A percentile compares a stretch with the other conserved stretches of the same genome.
Conservation (phyloP, 1,140 invertebrate species). For the Drosophila paulistorum region DNA sequence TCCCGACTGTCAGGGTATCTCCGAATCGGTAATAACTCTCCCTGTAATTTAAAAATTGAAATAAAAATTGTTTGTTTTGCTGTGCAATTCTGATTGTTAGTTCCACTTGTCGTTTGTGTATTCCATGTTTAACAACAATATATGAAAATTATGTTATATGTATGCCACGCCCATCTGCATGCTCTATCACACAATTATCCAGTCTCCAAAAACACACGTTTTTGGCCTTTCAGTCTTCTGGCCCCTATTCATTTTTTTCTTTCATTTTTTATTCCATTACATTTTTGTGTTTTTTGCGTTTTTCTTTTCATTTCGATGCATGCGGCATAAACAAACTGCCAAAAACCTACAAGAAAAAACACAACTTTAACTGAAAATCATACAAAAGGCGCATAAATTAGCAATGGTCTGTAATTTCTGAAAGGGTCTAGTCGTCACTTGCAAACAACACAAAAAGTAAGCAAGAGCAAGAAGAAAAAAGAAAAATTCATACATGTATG, state of each 20-base stretch:
- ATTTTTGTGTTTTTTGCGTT: not conserved
- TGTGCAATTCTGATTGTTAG: not conserved
- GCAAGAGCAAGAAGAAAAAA: conserved; percentile 6
- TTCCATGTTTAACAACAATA: conserved; percentile 51
- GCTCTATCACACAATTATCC: conserved; percentile 48
- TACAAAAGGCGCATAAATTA: conserved; percentile 80
- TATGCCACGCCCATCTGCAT: conserved; percentile 58
- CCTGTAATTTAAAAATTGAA: too few species aligned
- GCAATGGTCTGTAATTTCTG: conserved; percentile 78
- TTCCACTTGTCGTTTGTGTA: not conserved
- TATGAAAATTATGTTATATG: conserved; percentile 48
- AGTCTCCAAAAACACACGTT: not conserved
- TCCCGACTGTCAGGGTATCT: too few species aligned
- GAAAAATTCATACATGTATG: conserved; percentile 24
- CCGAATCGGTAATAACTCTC: too few species aligned
- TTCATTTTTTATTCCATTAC: not conserved
- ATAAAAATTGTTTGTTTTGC: not conserved
- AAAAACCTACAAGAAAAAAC: conserved; percentile 34
- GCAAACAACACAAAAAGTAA: conserved; percentile 26
- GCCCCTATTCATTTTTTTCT: not conserved
- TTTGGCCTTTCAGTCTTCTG: not conserved
- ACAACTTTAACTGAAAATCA: conserved; percentile 64
- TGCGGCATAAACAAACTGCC: conserved; percentile 11
- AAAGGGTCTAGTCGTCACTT: conserved; percentile 64
- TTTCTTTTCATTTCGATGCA: conserved; percentile 12